Evolutionary conservation across 2,797 vertebrate genomes (phyloP), one percentile per base, ranked within the genome.

Genomic region (Sardinella longiceps): DNA sequence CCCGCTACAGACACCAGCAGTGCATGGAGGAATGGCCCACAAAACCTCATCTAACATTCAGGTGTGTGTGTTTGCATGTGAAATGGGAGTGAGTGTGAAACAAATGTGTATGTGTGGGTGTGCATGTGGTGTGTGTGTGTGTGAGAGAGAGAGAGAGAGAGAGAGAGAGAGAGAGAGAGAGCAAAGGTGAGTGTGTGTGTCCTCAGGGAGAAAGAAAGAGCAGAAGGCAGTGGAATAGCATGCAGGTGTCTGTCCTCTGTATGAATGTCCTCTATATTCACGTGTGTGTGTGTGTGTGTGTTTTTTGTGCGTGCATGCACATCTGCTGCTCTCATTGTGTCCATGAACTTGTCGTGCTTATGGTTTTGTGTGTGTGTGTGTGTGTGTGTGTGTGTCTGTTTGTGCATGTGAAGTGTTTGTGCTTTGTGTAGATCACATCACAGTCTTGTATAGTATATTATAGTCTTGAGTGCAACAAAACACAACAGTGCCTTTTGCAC

Each of bases 321-420:
- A 43, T 43, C 43, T 43, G 43, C 43, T 43, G 43, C 43, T 43
- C 43, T 43, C 43, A 43, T 43, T 43, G 43, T 3, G 7, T 7
- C 43, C 43, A 43, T 51, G 50, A 2, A 18, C 18, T 39, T 82
- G 66, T 46, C 46, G 81, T 63, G 82, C 60, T 56, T 48, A 53
- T 25, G 39, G 14, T 28, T n/a, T n/a, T n/a, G n/a, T n/a, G n/a
- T n/a, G n/a, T n/a, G n/a, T n/a, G n/a, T 30, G 82, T 83, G 82
- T 30, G 43, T 70, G 50, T 51, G 50, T 51, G 50, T 51, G 43
- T 70, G 80, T 81, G 80, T 80, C 23, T 50, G 80, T 80, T 43
- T 80, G 45, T 50, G 80, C 45, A 46, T n/a, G 77, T 80, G 77
- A 45, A 51, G 33, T 46, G 77, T 80, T 14, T 23, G 33, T 43